Evolutionary conservation across 2,113 vertebrate species (phyloP).

Genomic region (Malurus cyaneus): DNA sequence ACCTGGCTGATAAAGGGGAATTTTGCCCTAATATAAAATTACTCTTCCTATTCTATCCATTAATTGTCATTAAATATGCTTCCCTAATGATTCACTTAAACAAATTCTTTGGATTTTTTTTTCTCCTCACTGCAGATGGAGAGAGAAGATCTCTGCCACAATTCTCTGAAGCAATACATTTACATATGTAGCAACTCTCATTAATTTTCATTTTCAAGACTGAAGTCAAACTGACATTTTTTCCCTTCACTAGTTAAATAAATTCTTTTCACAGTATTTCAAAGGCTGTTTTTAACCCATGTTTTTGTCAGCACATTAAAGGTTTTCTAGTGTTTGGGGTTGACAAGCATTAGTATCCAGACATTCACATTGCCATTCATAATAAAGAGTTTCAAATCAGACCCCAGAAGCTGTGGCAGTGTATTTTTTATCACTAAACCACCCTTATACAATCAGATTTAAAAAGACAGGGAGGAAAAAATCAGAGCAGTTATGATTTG

Average conservation of each 20-base stretch:
- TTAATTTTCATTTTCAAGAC: conserved; percentile 42
- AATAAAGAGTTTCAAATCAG: background rate
- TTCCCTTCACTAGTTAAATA: background rate
- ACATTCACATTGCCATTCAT: background rate
- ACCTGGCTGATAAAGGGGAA: background rate
- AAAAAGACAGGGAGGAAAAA: background rate
- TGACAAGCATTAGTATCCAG: conserved; percentile 3
- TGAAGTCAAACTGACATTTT: conserved; percentile 34
- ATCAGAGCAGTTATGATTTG: background rate
- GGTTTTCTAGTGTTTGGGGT: background rate
- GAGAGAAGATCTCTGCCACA: background rate
- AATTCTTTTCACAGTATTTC: conserved; percentile 26
- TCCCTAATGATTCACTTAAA: background rate
- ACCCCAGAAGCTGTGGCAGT: background rate
- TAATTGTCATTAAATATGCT: background rate
- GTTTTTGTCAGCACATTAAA: conserved; percentile 30
- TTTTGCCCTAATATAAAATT: background rate
- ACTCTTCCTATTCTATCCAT: background rate
- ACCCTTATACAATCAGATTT: background rate
- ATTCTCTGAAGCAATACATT: conserved; percentile 28
- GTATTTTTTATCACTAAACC: background rate
- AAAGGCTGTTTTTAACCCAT: background rate
- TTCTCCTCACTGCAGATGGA: background rate
- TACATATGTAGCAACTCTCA: conserved; percentile 8
- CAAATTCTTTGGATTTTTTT: background rate